These are phyloP conservation scores for Eupeodes corollae DNA, from an alignment of 1,140 invertebrate species.

Conservation along the genomic window DNA sequence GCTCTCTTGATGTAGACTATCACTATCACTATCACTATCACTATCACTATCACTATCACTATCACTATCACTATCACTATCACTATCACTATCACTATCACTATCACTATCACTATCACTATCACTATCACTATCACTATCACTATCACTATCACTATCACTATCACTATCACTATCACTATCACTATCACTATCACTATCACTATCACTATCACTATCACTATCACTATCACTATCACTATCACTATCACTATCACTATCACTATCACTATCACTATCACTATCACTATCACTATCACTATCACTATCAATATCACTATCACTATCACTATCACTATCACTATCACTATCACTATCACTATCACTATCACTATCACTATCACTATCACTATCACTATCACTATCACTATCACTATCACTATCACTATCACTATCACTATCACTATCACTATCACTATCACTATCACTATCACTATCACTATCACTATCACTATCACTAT, in stretches of 20 bases:
- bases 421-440: not conserved
- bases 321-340: slow-evolving; percentile 1
- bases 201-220: not conserved
- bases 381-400: not conserved
- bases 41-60: not conserved
- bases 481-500: not conserved
- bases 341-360: not conserved
- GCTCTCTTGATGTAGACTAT: too few species aligned
- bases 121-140: not conserved
- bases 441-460: not conserved
- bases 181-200: not conserved
- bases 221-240: not conserved
- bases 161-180: not conserved
- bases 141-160: not conserved
- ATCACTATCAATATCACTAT: too few species aligned
- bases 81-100: not conserved
- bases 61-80: not conserved
- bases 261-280: not conserved
- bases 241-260: not conserved
- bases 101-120: not conserved
- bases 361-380: not conserved
- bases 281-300: slow-evolving; percentile 1
- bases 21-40: not conserved
- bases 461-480: not conserved
- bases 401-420: not conserved